Evolutionary conservation across 1,140 invertebrate genomes (phyloP), one percentile per base, ranked within the genome.

Genomic region (Andricus grossulariae): DNA sequence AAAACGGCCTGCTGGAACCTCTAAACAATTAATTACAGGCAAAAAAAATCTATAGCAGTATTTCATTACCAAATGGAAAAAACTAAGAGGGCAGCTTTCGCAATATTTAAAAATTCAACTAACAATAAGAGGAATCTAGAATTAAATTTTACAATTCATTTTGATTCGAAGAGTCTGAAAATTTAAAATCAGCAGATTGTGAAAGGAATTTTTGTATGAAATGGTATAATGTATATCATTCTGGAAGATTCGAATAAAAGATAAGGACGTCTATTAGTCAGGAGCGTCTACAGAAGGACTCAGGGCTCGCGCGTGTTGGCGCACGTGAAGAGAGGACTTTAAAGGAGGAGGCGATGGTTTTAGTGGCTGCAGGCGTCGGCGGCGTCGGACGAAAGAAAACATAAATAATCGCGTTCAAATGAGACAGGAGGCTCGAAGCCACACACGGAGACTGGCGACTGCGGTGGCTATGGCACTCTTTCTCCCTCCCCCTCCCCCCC

Each of bases 381-480:
- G 84, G 81, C 76, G 74, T 70, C 45, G 81, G 82, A 87, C 85
- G 86, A 90, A 91, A 90, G 89, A 91, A 92, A 92, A 91, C 90
- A 92, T 92, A 92, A 92, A 92, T 92, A 92, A 92, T 92, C 90
- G 88, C 87, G 88, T 89, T 90, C 89, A 90, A 92, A 91, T 91
- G 90, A 91, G 91, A 92, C 90, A 89, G 85, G 86, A 85, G 84
- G 73, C 77, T 78, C 77, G 80, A 80, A 88, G 84, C 90, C 90
- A 90, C 89, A 91, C 89, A 91, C 88, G 77, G 85, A 87, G 88
- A 72, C 72, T 73, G 72, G 85, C 88, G 87, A 72, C 72, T 73
- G 72, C 76, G 73, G 51, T 60, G 71, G 49, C 80, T 77, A 51
- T 79, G 78, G 77, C 81, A 81, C 80, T 84, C 76, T 76, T 51